Evolutionary conservation across 2,888 invertebrate species (phyloP), one percentile per base, ranked within the genome.

Genomic region (Carterocephalus palaemon): DNA sequence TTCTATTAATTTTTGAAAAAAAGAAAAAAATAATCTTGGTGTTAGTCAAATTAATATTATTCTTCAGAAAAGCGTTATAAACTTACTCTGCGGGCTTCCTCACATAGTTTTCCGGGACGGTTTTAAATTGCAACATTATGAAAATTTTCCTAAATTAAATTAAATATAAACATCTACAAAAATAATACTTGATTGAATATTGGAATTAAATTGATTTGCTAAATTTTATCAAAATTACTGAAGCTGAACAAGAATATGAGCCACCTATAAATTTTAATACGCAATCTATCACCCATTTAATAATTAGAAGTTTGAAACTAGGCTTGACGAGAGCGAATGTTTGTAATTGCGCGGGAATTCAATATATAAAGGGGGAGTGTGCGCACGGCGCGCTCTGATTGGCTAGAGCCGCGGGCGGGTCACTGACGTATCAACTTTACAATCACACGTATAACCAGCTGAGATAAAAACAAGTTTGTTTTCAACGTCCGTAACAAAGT

Each of bases 161-260:
- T 39, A 46, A 45, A 41, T 48, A 46, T 37, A 36, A 50, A 48
- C n/a, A 23, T 37, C 19, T 16, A 43, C 31, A 45, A 50, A 9
- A 40, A 42, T 37, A 46, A 42, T 46, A 47, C 23, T 34, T 12
- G 36, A 50, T n/a, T n/a, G 39, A 46, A 36, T 22, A 47, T 48
- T 49, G 37, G 22, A 50, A 41, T 31, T 9, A 39, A 47, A 32
- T 38, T 4, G 39, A 28, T 20, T 29, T 42, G 36, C 63, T 75
- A 78, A 68, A 75, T 74, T 64, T 70, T 64, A 56, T 76, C 74
- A 17, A 75, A 73, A 88, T 88, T 79, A 83, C 89, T 83, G 75
- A 89, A 83, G 66, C 88, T 78, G 67, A 84, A 81, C 59, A 88
- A 58, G 66, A 85, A 77, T 79, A 89, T 82, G 66, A 89, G 64